phyloP scores from a whole-genome alignment of 2,797 vertebrate genomes.

The Pyrocephalus nanus region DNA sequence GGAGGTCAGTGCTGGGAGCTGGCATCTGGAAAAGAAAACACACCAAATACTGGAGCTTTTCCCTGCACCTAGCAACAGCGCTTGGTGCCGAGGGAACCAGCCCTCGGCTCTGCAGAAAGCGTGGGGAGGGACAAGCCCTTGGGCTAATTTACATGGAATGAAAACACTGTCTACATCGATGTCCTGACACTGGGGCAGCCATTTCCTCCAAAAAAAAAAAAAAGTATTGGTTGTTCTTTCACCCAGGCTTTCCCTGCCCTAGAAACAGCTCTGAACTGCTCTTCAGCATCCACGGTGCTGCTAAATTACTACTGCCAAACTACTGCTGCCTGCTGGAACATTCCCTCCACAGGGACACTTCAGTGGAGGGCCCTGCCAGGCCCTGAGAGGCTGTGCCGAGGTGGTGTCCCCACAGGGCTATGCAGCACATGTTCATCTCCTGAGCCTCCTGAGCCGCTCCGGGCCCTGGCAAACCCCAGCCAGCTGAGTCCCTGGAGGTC shows the following conservation, averaged over 20 bases:
- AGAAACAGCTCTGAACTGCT: not conserved
- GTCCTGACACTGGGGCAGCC: conserved; percentile 55
- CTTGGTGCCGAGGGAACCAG: not conserved
- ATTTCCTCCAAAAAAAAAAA: conserved; percentile 51
- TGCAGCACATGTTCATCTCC: fast-evolving
- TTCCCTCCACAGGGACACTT: not conserved
- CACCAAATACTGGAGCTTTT: not conserved
- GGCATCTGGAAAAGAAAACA: not conserved
- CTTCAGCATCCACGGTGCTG: not conserved
- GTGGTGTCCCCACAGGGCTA: fast-evolving
- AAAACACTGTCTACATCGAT: conserved; percentile 58
- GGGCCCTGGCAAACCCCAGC: fast-evolving
- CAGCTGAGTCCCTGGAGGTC: not conserved
- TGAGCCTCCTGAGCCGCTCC: not conserved
- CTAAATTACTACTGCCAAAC: not conserved
- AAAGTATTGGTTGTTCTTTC: conserved; percentile 4
- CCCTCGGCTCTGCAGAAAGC: not conserved
- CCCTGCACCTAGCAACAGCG: not conserved
- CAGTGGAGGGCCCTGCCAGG: not conserved
- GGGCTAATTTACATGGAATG: conserved; percentile 63
- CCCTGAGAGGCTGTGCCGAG: fast-evolving
- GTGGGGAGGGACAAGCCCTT: conserved; percentile 34
- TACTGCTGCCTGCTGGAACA: not conserved
- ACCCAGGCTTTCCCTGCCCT: not conserved
- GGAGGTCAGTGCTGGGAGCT: not conserved